Evolutionary conservation across 1,140 invertebrate genomes (phyloP), one percentile per base, ranked within the genome.

Genomic region (Drosophila suzukii): DNA sequence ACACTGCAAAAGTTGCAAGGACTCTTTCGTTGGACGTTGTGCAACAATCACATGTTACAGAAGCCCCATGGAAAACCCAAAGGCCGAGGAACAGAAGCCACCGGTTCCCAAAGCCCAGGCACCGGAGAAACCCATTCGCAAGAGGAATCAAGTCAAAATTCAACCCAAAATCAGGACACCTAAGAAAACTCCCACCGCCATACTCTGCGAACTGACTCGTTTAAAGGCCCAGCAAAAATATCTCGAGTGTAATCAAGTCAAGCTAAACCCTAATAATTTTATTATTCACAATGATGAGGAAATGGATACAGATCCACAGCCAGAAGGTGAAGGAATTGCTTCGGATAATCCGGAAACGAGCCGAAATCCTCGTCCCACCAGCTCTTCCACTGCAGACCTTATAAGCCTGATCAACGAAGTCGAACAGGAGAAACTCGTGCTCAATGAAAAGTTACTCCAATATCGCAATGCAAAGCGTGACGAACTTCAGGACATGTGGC

Each of bases 141-240:
- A 63, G 30, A 56, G 66, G 57, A 71, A 62, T n/a, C 62, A 34
- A 51, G 41, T 34, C 0, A 61, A 61, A 41, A 13, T 50, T 3
- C 7, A 36, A 15, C 10, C 34, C 3, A 57, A 50, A 8, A 1
- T 17, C 10, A 49, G 57, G 17, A 55, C 30, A 8, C 15, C 74
- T 5, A 61, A 56, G 8, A 49, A 74, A 63, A 85, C 85, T 24
- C 78, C 84, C 55, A 92, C 89, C 12, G 68, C 78, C 15, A 50
- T 92, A 3, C 41, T 92, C 0, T 92, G 91, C 30, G 91, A 92
- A 51, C 43, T 92, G 30, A 92, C 91, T 39, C 85, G 89, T 6
- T 61, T 92, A 13, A 92, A 91, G 70, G 75, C 91, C 0, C 91
- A 92, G 41, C 91, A 91, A 75, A 92, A 92, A 73, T 92, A 92